A percentile compares a stretch with the other conserved stretches of the same genome.
phyloP scores from a whole-genome alignment of 2,113 vertebrate genomes.

The Emberiza fucata region DNA sequence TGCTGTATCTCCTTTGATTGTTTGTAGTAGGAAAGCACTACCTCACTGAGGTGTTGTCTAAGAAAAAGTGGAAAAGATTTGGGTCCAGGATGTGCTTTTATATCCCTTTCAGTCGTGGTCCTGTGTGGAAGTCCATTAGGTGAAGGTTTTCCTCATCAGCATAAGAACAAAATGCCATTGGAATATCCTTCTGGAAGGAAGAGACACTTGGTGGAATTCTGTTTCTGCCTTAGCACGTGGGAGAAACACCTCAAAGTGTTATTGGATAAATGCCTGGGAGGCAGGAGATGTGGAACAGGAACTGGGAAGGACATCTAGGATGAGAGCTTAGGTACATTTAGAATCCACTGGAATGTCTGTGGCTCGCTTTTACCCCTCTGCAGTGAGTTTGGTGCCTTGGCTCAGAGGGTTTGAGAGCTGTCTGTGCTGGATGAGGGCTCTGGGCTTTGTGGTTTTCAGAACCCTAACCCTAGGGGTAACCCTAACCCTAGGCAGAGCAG shows the following conservation, averaged over 20 bases:
- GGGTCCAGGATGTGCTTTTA: neutral
- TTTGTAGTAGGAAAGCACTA: neutral
- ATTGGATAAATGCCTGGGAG: neutral
- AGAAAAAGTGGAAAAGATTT: neutral
- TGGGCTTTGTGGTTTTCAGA: neutral
- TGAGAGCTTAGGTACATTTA: neutral
- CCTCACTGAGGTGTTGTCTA: accelerated
- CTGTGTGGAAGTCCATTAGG: neutral
- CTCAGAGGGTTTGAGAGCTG: neutral
- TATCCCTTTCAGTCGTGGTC: neutral
- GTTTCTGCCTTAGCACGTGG: neutral
- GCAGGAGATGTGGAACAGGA: neutral
- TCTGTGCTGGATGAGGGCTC: neutral
- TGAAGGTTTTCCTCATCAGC: neutral
- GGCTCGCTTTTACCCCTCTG: neutral
- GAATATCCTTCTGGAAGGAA: neutral
- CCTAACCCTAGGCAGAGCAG: too few species aligned
- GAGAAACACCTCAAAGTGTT: neutral
- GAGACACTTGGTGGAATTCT: neutral
- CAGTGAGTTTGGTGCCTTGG: neutral
- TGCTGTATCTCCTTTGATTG: neutral
- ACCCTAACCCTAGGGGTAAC: neutral
- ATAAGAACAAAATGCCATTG: neutral
- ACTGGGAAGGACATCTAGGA: neutral
- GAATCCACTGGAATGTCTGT: neutral